A percentile compares a stretch with the other conserved stretches of the same genome.
Conservation (phyloP, 2,797 vertebrate species). For the Notolepis coatsorum region DNA sequence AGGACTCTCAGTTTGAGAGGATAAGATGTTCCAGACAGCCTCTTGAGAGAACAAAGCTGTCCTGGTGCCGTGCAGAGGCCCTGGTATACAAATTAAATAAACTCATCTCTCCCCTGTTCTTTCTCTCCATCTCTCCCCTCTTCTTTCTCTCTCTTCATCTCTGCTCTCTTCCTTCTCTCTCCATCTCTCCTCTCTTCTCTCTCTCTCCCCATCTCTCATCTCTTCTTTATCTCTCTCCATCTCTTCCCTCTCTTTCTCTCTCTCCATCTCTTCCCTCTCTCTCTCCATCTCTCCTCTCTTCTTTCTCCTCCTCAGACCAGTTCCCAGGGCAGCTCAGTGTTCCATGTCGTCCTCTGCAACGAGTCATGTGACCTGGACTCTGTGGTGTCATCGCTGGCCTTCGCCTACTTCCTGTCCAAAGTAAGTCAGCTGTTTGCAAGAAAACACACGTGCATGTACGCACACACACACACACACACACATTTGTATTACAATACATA, state of each 20-base stretch:
- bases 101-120: too few relatives aligned
- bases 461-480: too few relatives aligned
- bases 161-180: too few relatives aligned
- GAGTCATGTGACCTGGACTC: constrained; percentile 91
- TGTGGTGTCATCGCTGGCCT: constrained; percentile 81
- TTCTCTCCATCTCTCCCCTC: too few relatives aligned
- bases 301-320: constrained; percentile 8
- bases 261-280: background rate
- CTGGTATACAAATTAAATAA: too few relatives aligned
- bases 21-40: too few relatives aligned
- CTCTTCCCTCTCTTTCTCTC: background rate
- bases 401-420: constrained; percentile 86
- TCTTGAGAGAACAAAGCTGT: too few relatives aligned
- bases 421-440: constrained; percentile 67
- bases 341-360: constrained; percentile 87
- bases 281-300: background rate
- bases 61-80: too few relatives aligned
- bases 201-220: too few relatives aligned
- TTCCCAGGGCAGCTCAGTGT: constrained; percentile 41
- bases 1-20: too few relatives aligned
- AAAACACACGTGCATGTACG: too few relatives aligned
- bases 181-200: background rate
- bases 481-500: too few relatives aligned
- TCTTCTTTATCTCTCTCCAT: background rate
- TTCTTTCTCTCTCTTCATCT: background rate